phyloP scores from a whole-genome alignment of 2,888 invertebrate genomes.

The Conomelus anceps region DNA sequence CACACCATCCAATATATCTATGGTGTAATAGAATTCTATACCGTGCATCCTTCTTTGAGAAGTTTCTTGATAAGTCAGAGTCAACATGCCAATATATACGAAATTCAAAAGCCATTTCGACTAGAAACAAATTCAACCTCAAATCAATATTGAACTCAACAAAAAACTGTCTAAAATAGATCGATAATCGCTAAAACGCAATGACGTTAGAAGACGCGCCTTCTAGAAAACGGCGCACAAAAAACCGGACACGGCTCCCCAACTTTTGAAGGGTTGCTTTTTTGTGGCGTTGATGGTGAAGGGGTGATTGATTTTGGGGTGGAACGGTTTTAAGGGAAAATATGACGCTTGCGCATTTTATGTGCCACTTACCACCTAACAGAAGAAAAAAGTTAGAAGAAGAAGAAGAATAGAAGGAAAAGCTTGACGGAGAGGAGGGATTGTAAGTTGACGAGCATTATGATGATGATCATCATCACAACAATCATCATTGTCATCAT shows the following conservation, averaged over 20 bases:
- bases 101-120: not conserved
- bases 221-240: not conserved
- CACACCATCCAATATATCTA: too few relatives aligned
- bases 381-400: too few relatives aligned
- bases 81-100: too few relatives aligned
- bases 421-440: not conserved
- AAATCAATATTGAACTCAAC: not conserved
- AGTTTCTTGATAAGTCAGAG: too few relatives aligned
- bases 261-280: not conserved
- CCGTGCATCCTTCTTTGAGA: too few relatives aligned
- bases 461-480: not conserved
- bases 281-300: not conserved
- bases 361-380: not conserved
- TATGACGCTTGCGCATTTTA: not conserved
- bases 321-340: not conserved
- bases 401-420: not conserved
- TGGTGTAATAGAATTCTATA: too few relatives aligned
- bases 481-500: not conserved
- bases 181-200: not conserved
- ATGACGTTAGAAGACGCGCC: not conserved
- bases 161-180: not conserved
- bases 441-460: not conserved
- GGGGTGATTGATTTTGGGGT: not conserved
- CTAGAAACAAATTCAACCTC: not conserved
- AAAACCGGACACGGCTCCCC: not conserved